Conservation (phyloP, 2,113 vertebrate species). For the Paedocypris sp. region DNA sequence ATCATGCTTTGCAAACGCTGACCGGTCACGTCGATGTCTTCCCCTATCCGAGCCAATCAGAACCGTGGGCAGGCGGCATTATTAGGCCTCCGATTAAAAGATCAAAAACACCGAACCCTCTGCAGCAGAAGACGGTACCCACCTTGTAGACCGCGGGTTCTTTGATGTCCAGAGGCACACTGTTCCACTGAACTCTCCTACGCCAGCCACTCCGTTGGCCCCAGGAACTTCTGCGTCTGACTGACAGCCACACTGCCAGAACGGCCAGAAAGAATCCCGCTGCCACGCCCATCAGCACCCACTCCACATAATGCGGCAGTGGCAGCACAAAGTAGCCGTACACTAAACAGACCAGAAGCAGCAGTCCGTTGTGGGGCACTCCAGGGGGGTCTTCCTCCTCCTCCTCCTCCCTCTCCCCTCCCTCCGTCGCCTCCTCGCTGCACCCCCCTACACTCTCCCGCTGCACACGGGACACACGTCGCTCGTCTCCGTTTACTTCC, state of each 20-base stretch:
- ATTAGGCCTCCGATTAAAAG: no score
- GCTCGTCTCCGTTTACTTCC: constrained; percentile 61
- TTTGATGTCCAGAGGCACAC: constrained; percentile 73
- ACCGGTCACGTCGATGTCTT: no score
- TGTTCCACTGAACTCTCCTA: constrained; percentile 55
- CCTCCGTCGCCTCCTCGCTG: constrained; percentile 65
- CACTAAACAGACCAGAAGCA: constrained; percentile 73
- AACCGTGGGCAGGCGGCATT: no score
- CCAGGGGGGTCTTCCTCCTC: constrained; percentile 48
- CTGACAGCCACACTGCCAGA: constrained; percentile 82
- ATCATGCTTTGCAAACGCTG: no score
- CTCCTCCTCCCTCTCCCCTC: constrained; percentile 42
- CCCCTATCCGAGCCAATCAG: no score
- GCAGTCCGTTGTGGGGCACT: constrained; percentile 72
- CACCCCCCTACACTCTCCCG: constrained; percentile 51
- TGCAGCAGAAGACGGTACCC: constrained; percentile 25
- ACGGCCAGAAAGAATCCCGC: constrained; percentile 84
- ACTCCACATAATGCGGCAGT: constrained; percentile 73
- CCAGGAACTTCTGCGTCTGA: constrained; percentile 56
- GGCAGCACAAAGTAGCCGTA: constrained; percentile 86
- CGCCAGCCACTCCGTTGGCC: constrained; percentile 37
- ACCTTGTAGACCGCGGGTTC: constrained; percentile 91
- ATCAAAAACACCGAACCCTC: no score
- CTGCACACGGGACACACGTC: constrained; percentile 40
- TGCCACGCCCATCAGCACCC: constrained; percentile 75